phyloP scores from a whole-genome alignment of 2,113 vertebrate species.

The Lophura nycthemera region DNA sequence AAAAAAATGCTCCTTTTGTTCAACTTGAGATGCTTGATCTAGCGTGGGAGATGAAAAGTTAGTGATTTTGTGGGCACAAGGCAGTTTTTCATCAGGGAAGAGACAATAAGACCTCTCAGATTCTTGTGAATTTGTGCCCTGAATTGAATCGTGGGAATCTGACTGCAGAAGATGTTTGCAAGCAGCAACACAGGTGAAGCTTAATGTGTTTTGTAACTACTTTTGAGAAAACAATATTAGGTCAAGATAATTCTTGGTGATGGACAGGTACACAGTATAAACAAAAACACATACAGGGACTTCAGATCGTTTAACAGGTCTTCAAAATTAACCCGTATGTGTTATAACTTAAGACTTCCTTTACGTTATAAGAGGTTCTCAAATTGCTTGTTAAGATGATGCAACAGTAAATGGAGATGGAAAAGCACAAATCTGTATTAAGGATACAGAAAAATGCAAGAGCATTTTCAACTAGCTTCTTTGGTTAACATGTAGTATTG shows the following conservation, averaged over 20 bases:
- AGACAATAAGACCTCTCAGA: neutral
- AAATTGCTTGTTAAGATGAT: neutral
- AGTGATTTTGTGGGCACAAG: neutral
- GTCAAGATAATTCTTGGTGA: neutral
- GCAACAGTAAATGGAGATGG: neutral
- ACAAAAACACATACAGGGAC: conserved; percentile 10
- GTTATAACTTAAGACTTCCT: neutral
- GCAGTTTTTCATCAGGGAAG: neutral
- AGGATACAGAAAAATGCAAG: neutral
- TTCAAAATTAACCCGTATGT: conserved; percentile 2
- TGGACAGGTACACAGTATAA: neutral
- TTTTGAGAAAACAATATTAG: neutral
- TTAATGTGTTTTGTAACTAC: neutral
- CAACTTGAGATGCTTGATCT: neutral
- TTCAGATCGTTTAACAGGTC: neutral
- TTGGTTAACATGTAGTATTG: neutral
- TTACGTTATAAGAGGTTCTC: neutral
- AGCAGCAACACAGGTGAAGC: neutral
- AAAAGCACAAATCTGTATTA: neutral
- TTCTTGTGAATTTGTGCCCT: neutral
- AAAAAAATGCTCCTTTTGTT: neutral
- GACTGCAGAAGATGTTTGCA: neutral
- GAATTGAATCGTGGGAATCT: neutral
- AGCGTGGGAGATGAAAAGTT: neutral
- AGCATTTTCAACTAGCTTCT: conserved; percentile 1